Conservation (phyloP, 1,140 invertebrate species). For the Aphidius ervi region DNA sequence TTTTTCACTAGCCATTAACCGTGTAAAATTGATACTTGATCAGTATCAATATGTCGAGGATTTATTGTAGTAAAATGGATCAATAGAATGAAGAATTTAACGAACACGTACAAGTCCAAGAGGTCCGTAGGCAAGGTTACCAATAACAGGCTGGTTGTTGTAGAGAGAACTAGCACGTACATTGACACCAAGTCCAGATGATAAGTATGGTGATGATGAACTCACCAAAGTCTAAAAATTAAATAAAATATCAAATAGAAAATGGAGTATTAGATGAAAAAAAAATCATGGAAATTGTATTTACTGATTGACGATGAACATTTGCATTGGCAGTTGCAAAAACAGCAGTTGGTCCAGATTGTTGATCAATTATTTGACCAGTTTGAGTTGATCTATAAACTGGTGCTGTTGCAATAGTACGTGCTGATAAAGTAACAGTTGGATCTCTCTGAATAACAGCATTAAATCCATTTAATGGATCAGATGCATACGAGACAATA, state of each 20-base stretch:
- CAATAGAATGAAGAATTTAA: constrained; percentile 15
- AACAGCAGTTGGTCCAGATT: constrained; percentile 16
- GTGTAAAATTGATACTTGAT: no score
- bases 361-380: constrained; percentile 23
- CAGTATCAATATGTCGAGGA: neutral
- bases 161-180: constrained; percentile 26
- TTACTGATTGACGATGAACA: constrained; percentile 22
- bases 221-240: constrained; percentile 14
- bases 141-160: constrained; percentile 25
- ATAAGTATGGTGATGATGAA: constrained; percentile 19
- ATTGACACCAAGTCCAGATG: constrained; percentile 10
- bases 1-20: neutral
- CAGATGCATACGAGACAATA: constrained; percentile 50
- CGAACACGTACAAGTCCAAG: constrained; percentile 28
- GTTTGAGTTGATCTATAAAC: constrained; percentile 12
- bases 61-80: neutral
- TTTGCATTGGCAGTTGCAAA: constrained; percentile 15
- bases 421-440: constrained; percentile 31
- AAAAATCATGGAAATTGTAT: constrained; percentile 17
- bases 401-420: constrained; percentile 22
- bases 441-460: constrained; percentile 50
- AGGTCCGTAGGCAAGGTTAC: constrained; percentile 25
- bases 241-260: neutral
- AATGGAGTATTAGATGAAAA: neutral
- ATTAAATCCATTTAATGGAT: constrained; percentile 53